Base-by-base conservation (phyloP, 2,797 vertebrate species). In the Lacerta viridis region DNA sequence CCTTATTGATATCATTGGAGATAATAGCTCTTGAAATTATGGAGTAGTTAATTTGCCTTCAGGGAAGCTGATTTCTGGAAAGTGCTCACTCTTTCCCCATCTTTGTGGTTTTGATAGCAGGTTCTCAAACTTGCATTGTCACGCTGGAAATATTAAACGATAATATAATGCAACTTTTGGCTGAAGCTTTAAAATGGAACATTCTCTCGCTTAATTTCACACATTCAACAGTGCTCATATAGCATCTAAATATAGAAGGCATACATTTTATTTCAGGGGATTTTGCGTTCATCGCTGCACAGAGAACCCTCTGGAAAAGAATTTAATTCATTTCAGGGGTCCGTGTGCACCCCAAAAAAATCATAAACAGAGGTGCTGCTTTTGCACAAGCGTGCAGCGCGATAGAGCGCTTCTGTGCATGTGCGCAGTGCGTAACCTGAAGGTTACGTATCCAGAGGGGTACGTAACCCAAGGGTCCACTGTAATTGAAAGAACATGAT, bases 301-400 rank as follows among this genome's bases (percentile, higher is more conserved):
- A 61, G 43, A 15, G 23, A 86, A 33, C 17, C n/a, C n/a, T n/a
- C n/a, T 50, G 11, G 50, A 50, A 13, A 50, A 11, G 3, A 50
- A 46, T 46, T 46, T 46, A 46, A 46, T 46, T 10, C 10, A 0
- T 46, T 46, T 10, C 46, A 46, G 46, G 46, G 46, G 46, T 10
- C 46, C 2, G 20, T 66, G 64, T 9, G 20, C 25, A 18, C 64
- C 20, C 64, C 3, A 0, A 20, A 20, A 20, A 66, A 68, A 68
- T 68, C 64, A 11, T 50, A 5, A 27, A 23, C 64, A 68, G 18
- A 68, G 20, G 20, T 0, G 3, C 50, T 50, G 50, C 50, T 50
- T 50, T 11, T 50, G 50, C 1, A 11, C 50, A 50, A 3, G 3
- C 0, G 11, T 50, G 50, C 3, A 1, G 11, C 11, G 0, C 11